Percentiles rank a stretch among this genome's conserved stretches.
phyloP scores from a whole-genome alignment of 2,113 vertebrate genomes.

The Perognathus longimembris region DNA sequence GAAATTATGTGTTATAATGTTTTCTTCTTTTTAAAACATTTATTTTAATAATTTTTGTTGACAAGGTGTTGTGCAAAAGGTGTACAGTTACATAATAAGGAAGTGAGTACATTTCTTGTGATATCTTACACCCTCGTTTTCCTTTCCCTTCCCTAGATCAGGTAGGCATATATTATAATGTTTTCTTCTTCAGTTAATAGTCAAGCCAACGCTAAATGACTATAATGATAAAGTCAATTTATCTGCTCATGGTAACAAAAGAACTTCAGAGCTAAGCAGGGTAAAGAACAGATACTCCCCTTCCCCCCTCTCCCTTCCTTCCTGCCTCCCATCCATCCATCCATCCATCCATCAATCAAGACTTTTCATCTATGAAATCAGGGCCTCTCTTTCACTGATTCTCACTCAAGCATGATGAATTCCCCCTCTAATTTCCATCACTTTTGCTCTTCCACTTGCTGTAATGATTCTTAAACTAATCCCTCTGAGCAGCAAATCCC shows the following conservation, averaged over 20 bases:
- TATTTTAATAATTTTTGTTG: no score
- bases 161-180: no score
- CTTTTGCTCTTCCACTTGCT: background rate
- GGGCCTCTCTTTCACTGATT: background rate
- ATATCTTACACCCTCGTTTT: no score
- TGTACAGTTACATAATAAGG: no score
- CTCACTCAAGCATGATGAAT: background rate
- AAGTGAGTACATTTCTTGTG: no score
- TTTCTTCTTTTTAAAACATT: no score
- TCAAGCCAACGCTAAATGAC: background rate
- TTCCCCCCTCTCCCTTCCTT: no score
- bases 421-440: background rate
- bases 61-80: no score
- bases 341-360: background rate
- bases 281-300: background rate
- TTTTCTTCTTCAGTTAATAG: constrained; percentile 6
- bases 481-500: background rate
- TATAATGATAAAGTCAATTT: background rate
- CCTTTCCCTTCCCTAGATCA: no score
- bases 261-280: background rate
- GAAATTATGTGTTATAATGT: background rate
- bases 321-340: no score
- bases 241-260: background rate
- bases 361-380: background rate
- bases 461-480: background rate